Conservation (phyloP, 2,888 invertebrate genomes). For the Phania funesta region DNA sequence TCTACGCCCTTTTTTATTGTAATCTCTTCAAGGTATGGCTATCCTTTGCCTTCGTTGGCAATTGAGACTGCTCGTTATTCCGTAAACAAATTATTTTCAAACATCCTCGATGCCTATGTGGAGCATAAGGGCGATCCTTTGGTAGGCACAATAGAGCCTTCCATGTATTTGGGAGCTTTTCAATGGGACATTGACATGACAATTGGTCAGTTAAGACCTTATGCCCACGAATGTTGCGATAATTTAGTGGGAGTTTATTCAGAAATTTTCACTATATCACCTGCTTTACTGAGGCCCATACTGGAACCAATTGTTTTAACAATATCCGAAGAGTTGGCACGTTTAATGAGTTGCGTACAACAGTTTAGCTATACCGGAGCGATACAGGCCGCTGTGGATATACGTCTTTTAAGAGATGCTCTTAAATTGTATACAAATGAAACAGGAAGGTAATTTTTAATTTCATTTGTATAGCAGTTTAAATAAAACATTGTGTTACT, state of each 20-base stretch:
- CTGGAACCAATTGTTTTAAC: conserved; percentile 91
- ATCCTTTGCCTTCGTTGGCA: conserved; percentile 87
- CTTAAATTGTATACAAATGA: conserved; percentile 84
- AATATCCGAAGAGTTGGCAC: conserved; percentile 94
- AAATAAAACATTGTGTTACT: background rate
- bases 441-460: conserved; percentile 83
- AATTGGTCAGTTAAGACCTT: conserved; percentile 90
- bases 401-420: conserved; percentile 85
- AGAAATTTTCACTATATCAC: conserved; percentile 84
- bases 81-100: conserved; percentile 80
- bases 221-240: conserved; percentile 92
- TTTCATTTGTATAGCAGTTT: background rate
- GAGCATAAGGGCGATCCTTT: conserved; percentile 96
- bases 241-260: conserved; percentile 84
- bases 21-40: conserved; percentile 82
- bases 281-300: conserved; percentile 87
- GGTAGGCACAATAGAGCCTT: conserved; percentile 97
- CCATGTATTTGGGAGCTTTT: conserved; percentile 95
- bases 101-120: conserved; percentile 88
- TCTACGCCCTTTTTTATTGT: background rate
- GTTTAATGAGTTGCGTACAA: conserved; percentile 90
- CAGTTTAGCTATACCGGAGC: conserved; percentile 86
- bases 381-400: conserved; percentile 90
- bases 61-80: conserved; percentile 86
- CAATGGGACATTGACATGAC: conserved; percentile 90